These are phyloP conservation scores for Oenanthe oenanthe DNA, from an alignment of 2,113 vertebrate species.

Conservation along the genomic window DNA sequence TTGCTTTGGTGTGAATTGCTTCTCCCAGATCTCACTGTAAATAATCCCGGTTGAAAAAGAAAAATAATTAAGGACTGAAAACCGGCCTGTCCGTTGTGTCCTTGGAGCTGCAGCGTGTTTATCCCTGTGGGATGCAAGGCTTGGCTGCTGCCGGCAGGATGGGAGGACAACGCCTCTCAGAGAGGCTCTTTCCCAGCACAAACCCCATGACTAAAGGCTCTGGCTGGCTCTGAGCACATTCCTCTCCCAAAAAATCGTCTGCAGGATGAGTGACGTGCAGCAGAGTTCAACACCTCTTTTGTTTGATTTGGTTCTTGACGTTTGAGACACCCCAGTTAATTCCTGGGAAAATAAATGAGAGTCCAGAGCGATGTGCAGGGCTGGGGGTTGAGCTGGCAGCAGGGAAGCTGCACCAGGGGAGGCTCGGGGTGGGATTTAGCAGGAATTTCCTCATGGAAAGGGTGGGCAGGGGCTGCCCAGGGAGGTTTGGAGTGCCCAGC, in stretches of 20 bases:
- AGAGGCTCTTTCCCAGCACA: not conserved
- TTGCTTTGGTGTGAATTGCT: not conserved
- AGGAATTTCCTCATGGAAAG: not conserved
- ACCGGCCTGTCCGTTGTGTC: not conserved
- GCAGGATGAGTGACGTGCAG: not conserved
- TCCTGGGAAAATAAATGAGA: not conserved
- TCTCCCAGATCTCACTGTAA: not conserved
- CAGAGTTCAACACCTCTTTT: fast-evolving
- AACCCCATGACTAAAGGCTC: not conserved
- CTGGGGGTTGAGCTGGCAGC: not conserved
- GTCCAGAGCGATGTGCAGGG: not conserved
- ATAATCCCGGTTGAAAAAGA: not conserved
- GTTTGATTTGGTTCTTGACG: not conserved
- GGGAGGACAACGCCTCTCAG: not conserved
- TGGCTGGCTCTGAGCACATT: not conserved
- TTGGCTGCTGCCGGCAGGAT: not conserved
- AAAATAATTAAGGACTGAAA: not conserved
- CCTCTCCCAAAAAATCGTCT: not conserved
- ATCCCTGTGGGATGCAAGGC: not conserved
- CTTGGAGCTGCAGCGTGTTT: not conserved
- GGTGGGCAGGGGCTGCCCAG: not conserved
- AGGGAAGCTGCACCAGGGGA: not conserved
- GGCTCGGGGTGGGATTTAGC: not conserved
- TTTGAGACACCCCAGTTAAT: not conserved
- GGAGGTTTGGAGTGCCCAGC: not conserved